phyloP scores from a whole-genome alignment of 2,797 vertebrate species.

The Coregonus suidteri region DNA sequence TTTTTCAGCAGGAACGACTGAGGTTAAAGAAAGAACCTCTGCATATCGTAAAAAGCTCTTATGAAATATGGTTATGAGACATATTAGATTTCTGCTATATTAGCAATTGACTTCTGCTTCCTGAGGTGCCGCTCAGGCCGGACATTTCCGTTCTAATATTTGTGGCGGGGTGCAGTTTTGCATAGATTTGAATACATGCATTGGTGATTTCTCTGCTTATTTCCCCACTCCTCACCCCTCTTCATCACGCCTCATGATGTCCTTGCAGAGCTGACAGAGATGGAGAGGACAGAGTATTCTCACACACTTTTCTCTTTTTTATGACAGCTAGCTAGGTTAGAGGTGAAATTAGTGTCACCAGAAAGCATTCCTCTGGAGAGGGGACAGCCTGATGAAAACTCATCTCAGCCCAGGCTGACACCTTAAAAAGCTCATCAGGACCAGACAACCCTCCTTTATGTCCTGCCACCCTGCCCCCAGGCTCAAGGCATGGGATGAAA shows the following conservation, averaged over 20 bases:
- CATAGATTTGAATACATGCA: slow-evolving; percentile 73
- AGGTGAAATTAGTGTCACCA: slow-evolving; percentile 81
- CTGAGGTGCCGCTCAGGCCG: slow-evolving; percentile 31
- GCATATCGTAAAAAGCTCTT: slow-evolving; percentile 22
- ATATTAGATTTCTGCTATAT: slow-evolving; percentile 32
- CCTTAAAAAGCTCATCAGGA: slow-evolving; percentile 77
- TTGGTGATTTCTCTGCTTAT: slow-evolving; percentile 57
- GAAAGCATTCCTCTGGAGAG: slow-evolving; percentile 68
- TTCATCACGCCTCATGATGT: slow-evolving; percentile 46
- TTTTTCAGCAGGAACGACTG: background rate
- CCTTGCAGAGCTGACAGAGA: slow-evolving; percentile 50
- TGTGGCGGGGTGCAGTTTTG: slow-evolving; percentile 58
- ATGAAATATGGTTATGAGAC: slow-evolving; percentile 29
- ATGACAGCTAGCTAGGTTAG: slow-evolving; percentile 70
- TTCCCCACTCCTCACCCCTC: slow-evolving; percentile 52
- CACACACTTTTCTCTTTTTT: slow-evolving; percentile 52
- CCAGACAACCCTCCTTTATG: slow-evolving; percentile 73
- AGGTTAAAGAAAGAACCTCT: slow-evolving; percentile 12
- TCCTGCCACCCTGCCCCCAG: slow-evolving; percentile 50
- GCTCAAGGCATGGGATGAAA: slow-evolving; percentile 62
- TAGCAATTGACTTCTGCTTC: slow-evolving; percentile 45
- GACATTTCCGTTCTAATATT: slow-evolving; percentile 47
- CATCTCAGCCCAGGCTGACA: slow-evolving; percentile 69
- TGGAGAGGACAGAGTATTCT: slow-evolving; percentile 34
- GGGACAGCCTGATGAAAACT: slow-evolving; percentile 59